Percentiles rank a stretch among this genome's conserved stretches.
These are phyloP conservation scores for Manacus vitellinus DNA, from an alignment of 2,113 vertebrate genomes.

Conservation along the genomic window DNA sequence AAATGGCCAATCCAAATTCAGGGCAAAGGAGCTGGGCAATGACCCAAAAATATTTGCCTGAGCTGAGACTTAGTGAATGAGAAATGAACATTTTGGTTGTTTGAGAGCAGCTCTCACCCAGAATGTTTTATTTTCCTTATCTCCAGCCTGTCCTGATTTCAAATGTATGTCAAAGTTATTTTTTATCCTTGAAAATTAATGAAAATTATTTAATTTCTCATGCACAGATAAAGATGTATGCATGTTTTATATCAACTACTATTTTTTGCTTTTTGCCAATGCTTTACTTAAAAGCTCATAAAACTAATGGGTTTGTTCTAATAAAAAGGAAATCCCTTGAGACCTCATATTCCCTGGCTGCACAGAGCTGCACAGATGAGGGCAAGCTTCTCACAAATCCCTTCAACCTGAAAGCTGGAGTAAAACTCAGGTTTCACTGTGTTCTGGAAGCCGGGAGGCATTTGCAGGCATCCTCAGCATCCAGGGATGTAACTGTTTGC, in stretches of 20 bases:
- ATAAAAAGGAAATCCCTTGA: constrained; percentile 28
- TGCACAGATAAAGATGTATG: background rate
- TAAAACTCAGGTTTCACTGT: background rate
- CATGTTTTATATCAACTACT: background rate
- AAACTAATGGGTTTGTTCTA: constrained; percentile 1
- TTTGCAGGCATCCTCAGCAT: background rate
- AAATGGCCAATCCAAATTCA: background rate
- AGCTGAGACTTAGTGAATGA: background rate
- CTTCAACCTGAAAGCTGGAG: background rate
- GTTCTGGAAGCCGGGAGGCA: background rate
- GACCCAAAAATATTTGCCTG: constrained; percentile 4
- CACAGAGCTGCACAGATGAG: background rate
- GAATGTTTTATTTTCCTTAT: background rate
- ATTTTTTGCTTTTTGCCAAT: constrained; percentile 10
- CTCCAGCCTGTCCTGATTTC: background rate
- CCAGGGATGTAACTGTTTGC: background rate
- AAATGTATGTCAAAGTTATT: background rate
- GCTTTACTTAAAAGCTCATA: constrained; percentile 40
- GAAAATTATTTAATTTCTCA: background rate
- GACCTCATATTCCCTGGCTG: background rate
- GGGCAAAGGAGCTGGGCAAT: constrained; percentile 15
- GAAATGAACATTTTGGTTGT: background rate
- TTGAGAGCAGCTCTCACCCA: background rate
- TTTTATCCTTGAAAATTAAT: constrained; percentile 20
- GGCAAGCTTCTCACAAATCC: constrained; percentile 12